Percentiles rank a stretch among this genome's conserved stretches.
phyloP scores from a whole-genome alignment of 1,140 invertebrate genomes.

The Drosophila lacertosa region DNA sequence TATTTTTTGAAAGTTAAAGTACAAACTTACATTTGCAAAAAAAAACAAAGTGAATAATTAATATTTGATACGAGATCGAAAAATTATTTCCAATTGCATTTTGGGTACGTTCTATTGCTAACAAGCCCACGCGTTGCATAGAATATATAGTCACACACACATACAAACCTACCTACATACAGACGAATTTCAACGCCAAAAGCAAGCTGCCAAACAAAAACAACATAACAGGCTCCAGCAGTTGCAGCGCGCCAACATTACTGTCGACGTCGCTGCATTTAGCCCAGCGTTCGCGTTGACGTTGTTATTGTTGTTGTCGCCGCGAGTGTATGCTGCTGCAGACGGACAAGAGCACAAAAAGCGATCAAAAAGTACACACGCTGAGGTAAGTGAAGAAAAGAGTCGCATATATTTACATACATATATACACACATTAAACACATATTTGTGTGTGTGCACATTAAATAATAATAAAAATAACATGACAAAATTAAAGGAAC shows the following conservation, averaged over 20 bases:
- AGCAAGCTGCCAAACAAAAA: conserved; percentile 49
- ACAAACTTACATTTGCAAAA: conserved; percentile 10
- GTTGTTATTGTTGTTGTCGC: conserved; percentile 60
- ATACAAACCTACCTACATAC: conserved; percentile 1
- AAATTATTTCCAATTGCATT: conserved; percentile 34
- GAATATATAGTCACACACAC: conserved; percentile 1
- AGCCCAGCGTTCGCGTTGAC: conserved; percentile 45
- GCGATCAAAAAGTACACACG: conserved; percentile 45
- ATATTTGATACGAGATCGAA: not conserved
- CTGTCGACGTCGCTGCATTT: conserved; percentile 46
- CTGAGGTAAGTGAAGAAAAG: conserved; percentile 52
- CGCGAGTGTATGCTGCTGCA: conserved; percentile 37
- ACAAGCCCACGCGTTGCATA: conserved; percentile 32
- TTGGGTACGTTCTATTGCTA: conserved; percentile 40
- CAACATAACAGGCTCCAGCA: conserved; percentile 51
- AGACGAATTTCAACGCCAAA: conserved; percentile 40
- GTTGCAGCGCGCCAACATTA: conserved; percentile 52
- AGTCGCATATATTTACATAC: not conserved
- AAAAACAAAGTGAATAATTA: conserved; percentile 28
- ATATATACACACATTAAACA: conserved; percentile 9
- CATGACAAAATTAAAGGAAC: conserved; percentile 14
- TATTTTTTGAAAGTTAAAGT: conserved; percentile 31
- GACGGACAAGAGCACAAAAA: conserved; percentile 47
- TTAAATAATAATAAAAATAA: conserved; percentile 16
- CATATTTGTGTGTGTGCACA: not conserved